Conservation (phyloP, 2,113 vertebrate species). For the Callorhinus ursinus region DNA sequence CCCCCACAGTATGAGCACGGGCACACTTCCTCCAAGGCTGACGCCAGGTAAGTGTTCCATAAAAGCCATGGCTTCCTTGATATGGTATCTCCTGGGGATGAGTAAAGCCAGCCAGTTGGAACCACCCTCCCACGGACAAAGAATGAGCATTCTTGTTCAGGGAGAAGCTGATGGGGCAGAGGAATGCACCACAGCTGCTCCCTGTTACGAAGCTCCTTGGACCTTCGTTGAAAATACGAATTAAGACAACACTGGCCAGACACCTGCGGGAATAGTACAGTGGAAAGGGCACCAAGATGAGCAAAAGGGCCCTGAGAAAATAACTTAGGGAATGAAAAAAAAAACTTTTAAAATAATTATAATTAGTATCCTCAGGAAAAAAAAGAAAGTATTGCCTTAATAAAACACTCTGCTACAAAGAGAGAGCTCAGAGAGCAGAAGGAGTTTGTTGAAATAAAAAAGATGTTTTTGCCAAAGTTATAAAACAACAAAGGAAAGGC, state of each 20-base stretch:
- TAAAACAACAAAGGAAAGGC: background rate
- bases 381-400: background rate
- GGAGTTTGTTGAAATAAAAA: background rate
- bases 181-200: background rate
- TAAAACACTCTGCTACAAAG: background rate
- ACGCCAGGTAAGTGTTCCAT: background rate
- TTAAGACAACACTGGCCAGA: background rate
- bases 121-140: background rate
- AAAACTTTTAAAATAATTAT: background rate
- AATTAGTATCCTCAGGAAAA: background rate
- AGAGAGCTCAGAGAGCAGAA: background rate
- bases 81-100: background rate
- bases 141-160: background rate
- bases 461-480: background rate
- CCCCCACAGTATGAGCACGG: background rate
- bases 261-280: accelerated
- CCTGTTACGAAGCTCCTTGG: too few relatives aligned
- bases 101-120: background rate
- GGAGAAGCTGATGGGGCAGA: background rate
- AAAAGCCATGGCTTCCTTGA: background rate
- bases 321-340: background rate
- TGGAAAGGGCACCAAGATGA: background rate
- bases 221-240: background rate
- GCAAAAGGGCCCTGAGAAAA: background rate
- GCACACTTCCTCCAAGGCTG: too few relatives aligned